Conservation (phyloP, 2,113 vertebrate species). For the Channa argus region DNA sequence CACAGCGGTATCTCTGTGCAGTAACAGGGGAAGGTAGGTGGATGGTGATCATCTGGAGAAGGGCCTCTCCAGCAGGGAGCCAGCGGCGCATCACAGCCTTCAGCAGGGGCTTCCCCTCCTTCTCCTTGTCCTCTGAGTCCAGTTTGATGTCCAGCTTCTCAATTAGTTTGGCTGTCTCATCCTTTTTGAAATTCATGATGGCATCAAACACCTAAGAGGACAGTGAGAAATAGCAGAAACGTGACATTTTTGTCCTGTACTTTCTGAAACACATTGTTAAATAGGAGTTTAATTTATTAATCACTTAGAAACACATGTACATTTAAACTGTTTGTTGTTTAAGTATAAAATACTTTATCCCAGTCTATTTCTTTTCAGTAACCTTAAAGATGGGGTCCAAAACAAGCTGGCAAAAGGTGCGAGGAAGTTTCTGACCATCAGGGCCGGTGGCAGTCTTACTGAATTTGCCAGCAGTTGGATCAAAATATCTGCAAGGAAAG, state of each 20-base stretch:
- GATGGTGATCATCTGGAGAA: conserved; percentile 99
- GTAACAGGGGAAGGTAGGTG: conserved; percentile 96
- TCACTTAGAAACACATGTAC: too few relatives aligned
- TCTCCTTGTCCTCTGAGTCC: conserved; percentile 91
- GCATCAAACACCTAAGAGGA: conserved; percentile 89
- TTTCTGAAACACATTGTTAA: too few relatives aligned
- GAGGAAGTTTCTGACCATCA: conserved; percentile 91
- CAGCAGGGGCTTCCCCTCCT: conserved; percentile 93
- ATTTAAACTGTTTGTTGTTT: too few relatives aligned
- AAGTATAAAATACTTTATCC: too few relatives aligned
- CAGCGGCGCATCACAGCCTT: conserved; percentile 98
- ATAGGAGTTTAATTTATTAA: too few relatives aligned
- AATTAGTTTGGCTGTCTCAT: conserved; percentile 91
- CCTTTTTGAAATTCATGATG: conserved; percentile 96
- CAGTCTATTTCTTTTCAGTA: conserved; percentile 9
- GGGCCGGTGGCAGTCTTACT: conserved; percentile 87
- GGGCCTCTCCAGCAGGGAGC: conserved; percentile 93
- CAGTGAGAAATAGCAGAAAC: background rate
- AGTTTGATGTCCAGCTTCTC: conserved; percentile 94
- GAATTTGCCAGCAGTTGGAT: conserved; percentile 91
- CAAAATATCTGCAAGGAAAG: conserved; percentile 87
- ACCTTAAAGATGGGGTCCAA: conserved; percentile 98
- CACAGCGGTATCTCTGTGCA: conserved; percentile 95
- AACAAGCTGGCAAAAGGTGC: conserved; percentile 94
- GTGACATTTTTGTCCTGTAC: too few relatives aligned